phyloP scores from a whole-genome alignment of 2,113 vertebrate species.

The Argyrosomus japonicus region DNA sequence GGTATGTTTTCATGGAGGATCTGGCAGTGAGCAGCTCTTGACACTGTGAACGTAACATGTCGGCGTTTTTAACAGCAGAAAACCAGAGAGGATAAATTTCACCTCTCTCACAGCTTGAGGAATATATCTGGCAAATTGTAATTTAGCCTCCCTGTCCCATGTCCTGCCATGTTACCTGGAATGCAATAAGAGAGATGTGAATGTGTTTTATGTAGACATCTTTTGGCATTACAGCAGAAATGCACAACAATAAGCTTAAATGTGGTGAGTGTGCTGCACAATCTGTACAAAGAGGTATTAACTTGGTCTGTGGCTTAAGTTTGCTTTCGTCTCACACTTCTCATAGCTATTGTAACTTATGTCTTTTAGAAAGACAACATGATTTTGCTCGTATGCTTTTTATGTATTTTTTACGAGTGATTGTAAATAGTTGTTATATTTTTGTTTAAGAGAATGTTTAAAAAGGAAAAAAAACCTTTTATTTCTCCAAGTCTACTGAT shows the following conservation, averaged over 20 bases:
- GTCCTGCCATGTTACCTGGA: constrained; percentile 76
- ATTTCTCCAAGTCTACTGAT: constrained; percentile 88
- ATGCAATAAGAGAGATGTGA: constrained; percentile 87
- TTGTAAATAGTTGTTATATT: constrained; percentile 99
- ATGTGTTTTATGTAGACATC: constrained; percentile 72
- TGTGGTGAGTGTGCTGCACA: constrained; percentile 91
- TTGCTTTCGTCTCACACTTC: constrained; percentile 88
- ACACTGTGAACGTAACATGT: constrained; percentile 35
- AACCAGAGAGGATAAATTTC: constrained; percentile 1
- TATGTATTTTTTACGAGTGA: constrained; percentile 96
- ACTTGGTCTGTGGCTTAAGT: constrained; percentile 86
- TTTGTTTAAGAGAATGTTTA: constrained; percentile 96
- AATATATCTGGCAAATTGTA: constrained; percentile 36
- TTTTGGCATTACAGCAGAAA: constrained; percentile 84
- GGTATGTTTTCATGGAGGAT: constrained; percentile 15
- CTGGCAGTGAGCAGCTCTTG: constrained; percentile 9
- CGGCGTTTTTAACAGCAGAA: constrained; percentile 17
- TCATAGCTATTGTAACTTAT: constrained; percentile 94
- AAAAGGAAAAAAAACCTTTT: constrained; percentile 85
- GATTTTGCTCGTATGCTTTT: constrained; percentile 91
- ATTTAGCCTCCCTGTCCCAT: constrained; percentile 63
- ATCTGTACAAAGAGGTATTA: constrained; percentile 88
- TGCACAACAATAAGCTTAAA: constrained; percentile 89
- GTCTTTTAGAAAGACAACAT: constrained; percentile 99
- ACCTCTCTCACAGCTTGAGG: not conserved